Conservation (phyloP, 2,888 invertebrate species). For the Rhamphomyia laevipes region DNA sequence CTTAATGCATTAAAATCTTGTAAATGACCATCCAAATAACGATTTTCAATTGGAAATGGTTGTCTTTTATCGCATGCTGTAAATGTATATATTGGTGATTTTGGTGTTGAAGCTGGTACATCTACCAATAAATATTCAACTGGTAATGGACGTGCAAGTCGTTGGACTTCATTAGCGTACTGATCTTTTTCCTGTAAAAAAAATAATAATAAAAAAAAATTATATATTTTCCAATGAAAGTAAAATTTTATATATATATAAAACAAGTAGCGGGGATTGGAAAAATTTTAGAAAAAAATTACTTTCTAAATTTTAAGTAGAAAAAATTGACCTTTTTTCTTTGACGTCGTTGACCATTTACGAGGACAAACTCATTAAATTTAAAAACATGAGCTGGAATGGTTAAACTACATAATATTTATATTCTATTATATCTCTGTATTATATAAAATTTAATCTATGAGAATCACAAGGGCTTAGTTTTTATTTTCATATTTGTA, state of each 20-base stretch:
- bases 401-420: too few species aligned
- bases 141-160: constrained; percentile 86
- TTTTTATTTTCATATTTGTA: too few species aligned
- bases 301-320: too few species aligned
- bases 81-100: constrained; percentile 69
- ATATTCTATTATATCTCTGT: too few species aligned
- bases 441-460: too few species aligned
- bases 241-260: constrained; percentile 2
- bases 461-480: too few species aligned
- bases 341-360: too few species aligned
- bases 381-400: too few species aligned
- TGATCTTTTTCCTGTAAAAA: constrained; percentile 78
- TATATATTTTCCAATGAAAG: not conserved
- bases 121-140: constrained; percentile 96
- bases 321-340: too few species aligned
- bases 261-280: too few species aligned
- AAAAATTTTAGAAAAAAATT: too few species aligned
- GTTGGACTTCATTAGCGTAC: constrained; percentile 94
- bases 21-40: constrained; percentile 63
- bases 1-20: constrained; percentile 71
- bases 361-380: too few species aligned
- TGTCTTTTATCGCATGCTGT: constrained; percentile 38
- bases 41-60: constrained; percentile 74
- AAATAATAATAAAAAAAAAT: constrained; percentile 12
- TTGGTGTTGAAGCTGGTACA: constrained; percentile 87